Evolutionary conservation across 2,888 invertebrate species (phyloP).

Genomic region (Conops quadrifasciatus): DNA sequence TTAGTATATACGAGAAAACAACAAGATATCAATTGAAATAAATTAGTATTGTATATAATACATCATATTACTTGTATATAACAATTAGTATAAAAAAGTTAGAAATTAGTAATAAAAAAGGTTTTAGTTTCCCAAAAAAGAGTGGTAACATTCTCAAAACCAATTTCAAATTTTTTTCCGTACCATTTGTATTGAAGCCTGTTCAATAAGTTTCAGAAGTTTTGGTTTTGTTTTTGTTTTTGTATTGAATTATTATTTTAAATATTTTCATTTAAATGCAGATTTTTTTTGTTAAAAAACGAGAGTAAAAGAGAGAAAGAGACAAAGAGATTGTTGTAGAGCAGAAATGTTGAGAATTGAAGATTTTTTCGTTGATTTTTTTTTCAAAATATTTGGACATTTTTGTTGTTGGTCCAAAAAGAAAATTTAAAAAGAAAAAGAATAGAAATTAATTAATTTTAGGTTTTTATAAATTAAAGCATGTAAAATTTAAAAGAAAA

Average conservation of each 20-base stretch:
- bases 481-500: too few relatives aligned
- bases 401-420: too few relatives aligned
- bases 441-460: not conserved
- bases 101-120: slow-evolving; percentile 38
- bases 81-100: slow-evolving; percentile 44
- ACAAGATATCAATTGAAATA: too few relatives aligned
- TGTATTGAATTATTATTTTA: slow-evolving; percentile 42
- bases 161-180: slow-evolving; percentile 47
- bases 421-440: not conserved
- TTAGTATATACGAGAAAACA: too few relatives aligned
- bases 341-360: slow-evolving; percentile 8
- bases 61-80: slow-evolving; percentile 36
- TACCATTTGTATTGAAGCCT: slow-evolving; percentile 65
- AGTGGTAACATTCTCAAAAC: too few relatives aligned
- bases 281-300: slow-evolving; percentile 1
- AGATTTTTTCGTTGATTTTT: slow-evolving; percentile 14
- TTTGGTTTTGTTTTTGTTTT: slow-evolving; percentile 36
- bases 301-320: not conserved
- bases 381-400: slow-evolving; percentile 5
- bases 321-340: slow-evolving; percentile 12
- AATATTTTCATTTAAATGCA: slow-evolving; percentile 39
- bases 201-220: slow-evolving; percentile 17
- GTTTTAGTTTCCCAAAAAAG: slow-evolving; percentile 35
- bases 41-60: not conserved
- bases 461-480: too few relatives aligned